Percentiles rank a stretch among this genome's conserved stretches.
Conservation (phyloP, 2,113 vertebrate genomes). For the Australoheros scitulus region DNA sequence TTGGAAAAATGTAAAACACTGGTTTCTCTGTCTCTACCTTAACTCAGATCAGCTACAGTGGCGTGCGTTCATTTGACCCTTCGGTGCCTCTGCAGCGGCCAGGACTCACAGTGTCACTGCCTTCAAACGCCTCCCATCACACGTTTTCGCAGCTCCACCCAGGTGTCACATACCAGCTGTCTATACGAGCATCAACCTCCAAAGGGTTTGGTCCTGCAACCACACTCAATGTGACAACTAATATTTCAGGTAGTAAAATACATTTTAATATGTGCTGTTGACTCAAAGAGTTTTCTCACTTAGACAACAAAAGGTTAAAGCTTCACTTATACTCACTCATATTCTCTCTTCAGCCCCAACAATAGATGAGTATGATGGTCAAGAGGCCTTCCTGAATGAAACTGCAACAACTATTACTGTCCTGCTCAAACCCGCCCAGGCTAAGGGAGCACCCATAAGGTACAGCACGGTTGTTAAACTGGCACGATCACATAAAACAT, state of each 20-base stretch:
- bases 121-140: conserved; percentile 92
- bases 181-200: conserved; percentile 92
- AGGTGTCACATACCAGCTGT: conserved; percentile 95
- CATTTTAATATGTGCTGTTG: neutral
- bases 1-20: neutral
- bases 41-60: conserved; percentile 91
- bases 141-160: conserved; percentile 93
- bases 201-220: conserved; percentile 94
- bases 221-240: conserved; percentile 93
- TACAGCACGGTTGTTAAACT: conserved; percentile 46
- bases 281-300: neutral
- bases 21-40: neutral
- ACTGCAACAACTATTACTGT: conserved; percentile 98
- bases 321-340: neutral
- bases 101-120: conserved; percentile 87
- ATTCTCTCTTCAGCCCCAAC: conserved; percentile 85
- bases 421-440: conserved; percentile 94
- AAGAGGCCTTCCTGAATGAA: conserved; percentile 95
- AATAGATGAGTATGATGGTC: conserved; percentile 94
- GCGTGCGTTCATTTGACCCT: conserved; percentile 92
- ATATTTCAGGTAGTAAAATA: conserved; percentile 90
- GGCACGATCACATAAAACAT: neutral
- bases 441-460: conserved; percentile 98
- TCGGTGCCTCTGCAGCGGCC: conserved; percentile 91
- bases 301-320: neutral